Conservation (phyloP, 2,888 invertebrate species). For the Aproaerema taeniolella region DNA sequence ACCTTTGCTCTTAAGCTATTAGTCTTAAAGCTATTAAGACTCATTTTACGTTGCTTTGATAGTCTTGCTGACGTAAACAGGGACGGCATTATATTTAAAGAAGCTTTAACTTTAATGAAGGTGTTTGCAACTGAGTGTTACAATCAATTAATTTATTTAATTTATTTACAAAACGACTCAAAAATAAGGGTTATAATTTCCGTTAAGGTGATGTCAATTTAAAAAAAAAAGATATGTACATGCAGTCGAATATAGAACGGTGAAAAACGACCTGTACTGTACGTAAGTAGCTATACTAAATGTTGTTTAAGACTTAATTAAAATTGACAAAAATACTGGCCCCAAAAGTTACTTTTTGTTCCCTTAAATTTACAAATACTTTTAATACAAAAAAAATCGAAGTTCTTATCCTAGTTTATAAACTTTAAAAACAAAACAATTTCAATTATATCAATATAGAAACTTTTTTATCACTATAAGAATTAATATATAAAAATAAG, state of each 20-base stretch:
- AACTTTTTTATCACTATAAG: background rate
- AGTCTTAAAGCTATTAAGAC: no score
- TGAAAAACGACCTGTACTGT: no score
- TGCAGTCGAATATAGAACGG: no score
- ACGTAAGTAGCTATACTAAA: background rate
- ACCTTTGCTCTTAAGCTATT: no score
- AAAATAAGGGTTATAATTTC: background rate
- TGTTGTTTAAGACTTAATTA: background rate
- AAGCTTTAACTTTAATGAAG: no score
- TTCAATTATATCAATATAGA: no score
- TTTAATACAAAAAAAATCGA: background rate
- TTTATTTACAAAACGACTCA: background rate
- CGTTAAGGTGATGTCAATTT: background rate
- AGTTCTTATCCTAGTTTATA: background rate
- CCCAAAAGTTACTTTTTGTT: background rate
- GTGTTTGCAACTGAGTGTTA: no score
- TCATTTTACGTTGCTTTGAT: no score
- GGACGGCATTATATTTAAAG: no score
- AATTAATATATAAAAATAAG: background rate
- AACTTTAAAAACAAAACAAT: background rate
- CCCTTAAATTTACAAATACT: background rate
- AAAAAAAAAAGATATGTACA: background rate
- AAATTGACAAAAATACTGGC: background rate
- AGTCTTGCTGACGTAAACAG: no score
- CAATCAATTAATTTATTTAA: background rate